These are phyloP conservation scores for Dromas ardeola DNA, from an alignment of 2,113 vertebrate genomes.

Conservation along the genomic window DNA sequence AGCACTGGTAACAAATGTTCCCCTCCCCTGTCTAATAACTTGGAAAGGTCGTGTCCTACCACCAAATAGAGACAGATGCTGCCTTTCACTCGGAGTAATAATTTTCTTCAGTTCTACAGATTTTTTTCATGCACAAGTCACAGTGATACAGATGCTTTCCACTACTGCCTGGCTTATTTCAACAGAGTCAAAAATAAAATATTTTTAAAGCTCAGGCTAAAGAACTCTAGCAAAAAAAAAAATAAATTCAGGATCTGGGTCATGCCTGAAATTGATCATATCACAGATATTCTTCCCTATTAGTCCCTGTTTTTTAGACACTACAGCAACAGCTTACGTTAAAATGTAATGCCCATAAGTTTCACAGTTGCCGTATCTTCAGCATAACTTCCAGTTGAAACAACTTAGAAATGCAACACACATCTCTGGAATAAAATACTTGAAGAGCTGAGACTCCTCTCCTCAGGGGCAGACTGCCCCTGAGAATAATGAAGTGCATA, in stretches of 20 bases:
- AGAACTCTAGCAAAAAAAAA: not conserved
- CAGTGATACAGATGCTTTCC: not conserved
- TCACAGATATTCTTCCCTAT: not conserved
- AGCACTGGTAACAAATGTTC: not conserved
- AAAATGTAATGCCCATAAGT: not conserved
- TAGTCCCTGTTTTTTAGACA: not conserved
- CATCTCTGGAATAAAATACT: not conserved
- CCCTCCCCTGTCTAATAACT: not conserved
- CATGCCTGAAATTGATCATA: not conserved
- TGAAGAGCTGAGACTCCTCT: not conserved
- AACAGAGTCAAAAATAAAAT: not conserved
- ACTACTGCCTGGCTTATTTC: not conserved
- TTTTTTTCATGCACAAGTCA: not conserved
- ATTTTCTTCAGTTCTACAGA: not conserved
- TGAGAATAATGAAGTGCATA: not conserved
- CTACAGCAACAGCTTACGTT: not conserved
- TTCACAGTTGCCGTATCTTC: not conserved
- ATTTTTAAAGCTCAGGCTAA: not conserved
- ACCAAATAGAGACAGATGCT: rapidly evolving
- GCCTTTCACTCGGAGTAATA: not conserved
- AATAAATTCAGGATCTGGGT: not conserved
- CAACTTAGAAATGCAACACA: not conserved
- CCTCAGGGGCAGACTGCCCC: not conserved
- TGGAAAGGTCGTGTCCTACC: not conserved
- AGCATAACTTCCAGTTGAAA: not conserved